Base-by-base conservation (phyloP, 2,113 vertebrate genomes). In the Setophaga coronata region DNA sequence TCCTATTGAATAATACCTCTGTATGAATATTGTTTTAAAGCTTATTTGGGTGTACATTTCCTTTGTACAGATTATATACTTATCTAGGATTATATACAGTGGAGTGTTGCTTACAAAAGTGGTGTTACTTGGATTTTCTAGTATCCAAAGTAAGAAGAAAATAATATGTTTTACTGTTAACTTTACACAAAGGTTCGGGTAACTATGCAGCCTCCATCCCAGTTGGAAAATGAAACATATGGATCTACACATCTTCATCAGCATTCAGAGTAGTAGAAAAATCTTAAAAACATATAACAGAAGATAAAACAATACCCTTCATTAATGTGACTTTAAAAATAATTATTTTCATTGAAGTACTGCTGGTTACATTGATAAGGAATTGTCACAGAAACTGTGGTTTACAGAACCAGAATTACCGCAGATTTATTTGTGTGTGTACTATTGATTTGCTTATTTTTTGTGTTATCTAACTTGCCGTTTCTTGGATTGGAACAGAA, bases 1-100 rank as follows among this genome's bases (percentile, higher is more conserved):
- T 93, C 80, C 29, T 74, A 36, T 58, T 89, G 84, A 94, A 84
- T 95, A 96, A 95, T 87, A 91, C 33, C 24, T 82, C 33, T 70
- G 33, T 93, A 88, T 21, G 38, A 97, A 93, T 90, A 88, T 45
- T 42, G 33, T 71, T 96, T 96, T 96, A 71, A 95, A 95, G 38
- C 80, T 94, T 93, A 65, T 87, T 76, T 80, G 70, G 40, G 72
- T 83, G 79, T 96, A 96, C 90, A 70, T 89, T 87, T 43, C 9
- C 17, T 83, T 96, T 96, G 50, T 87, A 82, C 88, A 96, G 38
- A 89, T 89, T 81, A 91, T 82, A n/a, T 60, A 31, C 20, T 45
- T 94, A 69, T 9, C 4, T 60, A 74, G 60, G 24, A 82, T 86
- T 80, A 48, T 77, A 61, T 90, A 89, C 12, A 93, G 67, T 0